Evolutionary conservation across 2,888 invertebrate genomes (phyloP).

Genomic region (Ypsolopha scabrella): DNA sequence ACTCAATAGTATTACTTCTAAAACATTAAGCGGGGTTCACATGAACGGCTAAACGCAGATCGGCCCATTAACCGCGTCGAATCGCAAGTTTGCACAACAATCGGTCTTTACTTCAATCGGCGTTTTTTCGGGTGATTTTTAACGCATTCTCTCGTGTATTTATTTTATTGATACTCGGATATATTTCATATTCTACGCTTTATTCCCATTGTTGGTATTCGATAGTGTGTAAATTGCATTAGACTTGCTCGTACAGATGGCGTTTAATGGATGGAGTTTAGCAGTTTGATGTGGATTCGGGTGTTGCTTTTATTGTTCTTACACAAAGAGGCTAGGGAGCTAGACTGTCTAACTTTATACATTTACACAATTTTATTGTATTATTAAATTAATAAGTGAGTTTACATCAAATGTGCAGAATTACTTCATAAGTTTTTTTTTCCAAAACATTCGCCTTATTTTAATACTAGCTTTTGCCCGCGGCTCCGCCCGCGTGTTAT

Average conservation of each 20-base stretch:
- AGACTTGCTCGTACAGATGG: conserved; percentile 51
- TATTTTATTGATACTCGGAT: conserved; percentile 29
- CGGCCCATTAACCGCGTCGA: conserved; percentile 64
- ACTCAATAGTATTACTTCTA: conserved; percentile 32
- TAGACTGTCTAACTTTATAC: too few species aligned
- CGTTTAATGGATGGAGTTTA: conserved; percentile 33
- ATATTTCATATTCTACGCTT: conserved; percentile 27
- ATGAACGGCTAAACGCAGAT: conserved; percentile 49
- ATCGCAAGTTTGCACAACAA: conserved; percentile 63
- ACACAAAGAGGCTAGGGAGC: background rate
- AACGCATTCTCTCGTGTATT: conserved; percentile 44
- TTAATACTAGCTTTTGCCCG: too few species aligned
- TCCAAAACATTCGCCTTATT: too few species aligned
- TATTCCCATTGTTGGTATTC: conserved; percentile 20
- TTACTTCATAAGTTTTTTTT: too few species aligned
- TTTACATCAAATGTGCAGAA: too few species aligned
- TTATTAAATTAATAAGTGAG: too few species aligned
- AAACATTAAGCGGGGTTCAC: conserved; percentile 63
- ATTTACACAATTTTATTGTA: too few species aligned
- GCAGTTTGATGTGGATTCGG: background rate
- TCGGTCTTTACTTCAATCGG: conserved; percentile 57
- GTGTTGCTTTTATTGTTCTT: background rate
- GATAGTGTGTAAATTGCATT: conserved; percentile 63
- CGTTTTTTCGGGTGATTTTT: conserved; percentile 56
- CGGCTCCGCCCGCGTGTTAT: too few species aligned